These are phyloP conservation scores for Embidobia sp. DNA, from an alignment of 2,888 invertebrate genomes.

Conservation along the genomic window DNA sequence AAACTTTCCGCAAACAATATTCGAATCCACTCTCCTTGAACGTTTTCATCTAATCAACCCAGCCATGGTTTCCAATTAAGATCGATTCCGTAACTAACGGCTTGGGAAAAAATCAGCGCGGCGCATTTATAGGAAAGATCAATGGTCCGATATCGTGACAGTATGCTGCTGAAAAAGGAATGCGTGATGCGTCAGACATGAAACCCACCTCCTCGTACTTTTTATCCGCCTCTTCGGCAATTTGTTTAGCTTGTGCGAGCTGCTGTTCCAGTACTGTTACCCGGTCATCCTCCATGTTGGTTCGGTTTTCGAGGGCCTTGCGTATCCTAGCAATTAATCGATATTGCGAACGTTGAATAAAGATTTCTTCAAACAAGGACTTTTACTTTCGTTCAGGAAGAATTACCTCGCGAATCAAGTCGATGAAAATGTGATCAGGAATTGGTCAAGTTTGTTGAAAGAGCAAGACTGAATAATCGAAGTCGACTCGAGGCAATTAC, in stretches of 20 bases:
- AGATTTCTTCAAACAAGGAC: slow-evolving; percentile 7
- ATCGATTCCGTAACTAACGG: slow-evolving; percentile 4
- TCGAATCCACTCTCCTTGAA: slow-evolving; percentile 2
- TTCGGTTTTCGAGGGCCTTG: slow-evolving; percentile 99
- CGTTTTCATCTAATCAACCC: slow-evolving; percentile 4
- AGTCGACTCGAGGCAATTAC: slow-evolving; percentile 23
- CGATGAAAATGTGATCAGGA: background rate
- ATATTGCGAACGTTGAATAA: slow-evolving; percentile 56
- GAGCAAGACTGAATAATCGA: slow-evolving; percentile 1
- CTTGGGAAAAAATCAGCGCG: slow-evolving; percentile 8
- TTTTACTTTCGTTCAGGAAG: slow-evolving; percentile 29
- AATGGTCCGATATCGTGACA: slow-evolving; percentile 53
- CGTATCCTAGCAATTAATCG: slow-evolving; percentile 88
- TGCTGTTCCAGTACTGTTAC: slow-evolving; percentile 98
- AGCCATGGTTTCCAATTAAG: slow-evolving; percentile 30
- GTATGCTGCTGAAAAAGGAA: slow-evolving; percentile 59
- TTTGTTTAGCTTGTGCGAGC: slow-evolving; percentile 98
- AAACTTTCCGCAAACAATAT: background rate
- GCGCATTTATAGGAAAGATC: slow-evolving; percentile 53
- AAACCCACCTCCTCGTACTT: slow-evolving; percentile 99
- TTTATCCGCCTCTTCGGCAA: slow-evolving; percentile 99
- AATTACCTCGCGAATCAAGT: slow-evolving; percentile 5
- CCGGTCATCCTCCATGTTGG: slow-evolving; percentile 99
- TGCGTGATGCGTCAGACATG: slow-evolving; percentile 54
- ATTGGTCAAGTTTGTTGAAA: background rate